These are phyloP conservation scores for Nicator chloris DNA, from an alignment of 2,113 vertebrate species.

Conservation along the genomic window DNA sequence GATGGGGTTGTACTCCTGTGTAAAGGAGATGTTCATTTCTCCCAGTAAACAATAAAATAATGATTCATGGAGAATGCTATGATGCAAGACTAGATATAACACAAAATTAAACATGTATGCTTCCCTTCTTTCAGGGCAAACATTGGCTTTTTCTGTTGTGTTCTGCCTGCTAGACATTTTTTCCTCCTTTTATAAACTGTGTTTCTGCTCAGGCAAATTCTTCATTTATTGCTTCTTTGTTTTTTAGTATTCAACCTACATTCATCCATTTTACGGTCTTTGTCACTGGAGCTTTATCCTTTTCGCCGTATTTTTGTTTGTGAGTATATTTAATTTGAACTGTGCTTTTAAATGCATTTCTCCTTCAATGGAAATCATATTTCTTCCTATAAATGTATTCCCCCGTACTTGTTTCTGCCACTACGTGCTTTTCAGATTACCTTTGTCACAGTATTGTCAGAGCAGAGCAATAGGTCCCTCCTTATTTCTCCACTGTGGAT, in stretches of 20 bases:
- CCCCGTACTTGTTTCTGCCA: neutral
- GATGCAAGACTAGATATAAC: neutral
- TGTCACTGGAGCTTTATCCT: neutral
- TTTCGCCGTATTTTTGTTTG: neutral
- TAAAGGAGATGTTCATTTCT: neutral
- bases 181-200: neutral
- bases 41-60: neutral
- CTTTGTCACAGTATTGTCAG: neutral
- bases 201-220: neutral
- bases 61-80: neutral
- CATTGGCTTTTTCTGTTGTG: neutral
- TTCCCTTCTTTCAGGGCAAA: neutral
- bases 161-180: neutral
- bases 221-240: neutral
- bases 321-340: conserved; percentile 4
- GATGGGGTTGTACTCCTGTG: neutral
- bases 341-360: neutral
- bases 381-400: neutral
- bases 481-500: neutral
- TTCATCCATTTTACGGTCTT: neutral
- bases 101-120: neutral
- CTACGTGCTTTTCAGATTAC: neutral
- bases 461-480: neutral
- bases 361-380: neutral
- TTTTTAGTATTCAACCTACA: neutral